These are phyloP conservation scores for Bombus confusus DNA, from an alignment of 1,140 invertebrate species.

Conservation along the genomic window DNA sequence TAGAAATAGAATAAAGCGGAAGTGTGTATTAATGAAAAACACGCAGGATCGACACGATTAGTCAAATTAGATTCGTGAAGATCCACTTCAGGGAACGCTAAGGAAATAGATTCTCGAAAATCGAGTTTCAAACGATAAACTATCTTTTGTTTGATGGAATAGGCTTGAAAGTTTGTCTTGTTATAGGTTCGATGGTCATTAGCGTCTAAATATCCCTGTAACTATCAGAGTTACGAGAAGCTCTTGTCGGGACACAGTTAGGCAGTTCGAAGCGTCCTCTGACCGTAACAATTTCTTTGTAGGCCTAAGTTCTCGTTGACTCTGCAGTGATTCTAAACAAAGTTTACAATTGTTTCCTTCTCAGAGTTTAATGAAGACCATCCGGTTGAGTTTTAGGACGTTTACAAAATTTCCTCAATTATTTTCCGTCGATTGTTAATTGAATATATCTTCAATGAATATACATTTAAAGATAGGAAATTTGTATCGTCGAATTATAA, in stretches of 20 bases:
- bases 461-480: not conserved
- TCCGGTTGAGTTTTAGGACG: not conserved
- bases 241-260: not conserved
- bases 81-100: not conserved
- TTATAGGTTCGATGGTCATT: not conserved
- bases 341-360: not conserved
- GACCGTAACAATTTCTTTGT: not conserved
- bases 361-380: too few relatives aligned
- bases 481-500: not conserved
- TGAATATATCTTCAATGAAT: too few relatives aligned
- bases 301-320: not conserved
- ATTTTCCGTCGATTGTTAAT: too few relatives aligned
- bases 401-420: not conserved
- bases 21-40: too few relatives aligned
- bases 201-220: not conserved
- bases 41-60: too few relatives aligned
- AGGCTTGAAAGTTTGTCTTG: not conserved
- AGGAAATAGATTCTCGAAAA: not conserved
- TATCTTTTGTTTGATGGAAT: not conserved
- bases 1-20: not conserved
- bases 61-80: not conserved
- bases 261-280: not conserved
- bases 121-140: not conserved
- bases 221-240: not conserved
- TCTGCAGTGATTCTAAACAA: not conserved